These are phyloP conservation scores for Semaprochilodus insignis DNA, from an alignment of 2,797 vertebrate genomes.

Conservation along the genomic window DNA sequence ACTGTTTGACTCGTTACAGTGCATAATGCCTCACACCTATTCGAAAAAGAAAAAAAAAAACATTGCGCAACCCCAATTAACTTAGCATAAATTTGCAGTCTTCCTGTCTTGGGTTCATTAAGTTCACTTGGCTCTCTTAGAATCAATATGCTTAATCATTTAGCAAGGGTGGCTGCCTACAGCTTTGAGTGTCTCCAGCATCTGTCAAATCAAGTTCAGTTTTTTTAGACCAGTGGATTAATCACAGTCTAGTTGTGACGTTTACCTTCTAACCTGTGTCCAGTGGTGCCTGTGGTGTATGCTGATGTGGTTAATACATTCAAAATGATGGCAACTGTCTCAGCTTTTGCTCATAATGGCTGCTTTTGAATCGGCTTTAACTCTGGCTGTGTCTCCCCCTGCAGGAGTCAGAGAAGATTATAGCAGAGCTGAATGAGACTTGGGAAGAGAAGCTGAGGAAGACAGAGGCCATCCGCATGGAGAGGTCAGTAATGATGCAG, in stretches of 20 bases:
- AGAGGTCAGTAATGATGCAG: constrained; percentile 83
- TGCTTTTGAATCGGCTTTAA: background rate
- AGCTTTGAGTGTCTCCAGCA: background rate
- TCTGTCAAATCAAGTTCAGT: background rate
- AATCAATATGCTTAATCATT: background rate
- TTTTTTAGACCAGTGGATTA: background rate
- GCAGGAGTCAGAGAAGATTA: constrained; percentile 99
- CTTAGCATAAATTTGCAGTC: background rate
- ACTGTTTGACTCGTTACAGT: too few species aligned
- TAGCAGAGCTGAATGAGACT: constrained; percentile 98
- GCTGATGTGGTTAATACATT: background rate
- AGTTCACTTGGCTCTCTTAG: background rate
- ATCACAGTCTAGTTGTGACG: background rate
- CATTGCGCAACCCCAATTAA: background rate
- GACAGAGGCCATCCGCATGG: constrained; percentile 98
- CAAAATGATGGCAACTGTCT: background rate
- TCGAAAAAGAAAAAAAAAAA: too few species aligned
- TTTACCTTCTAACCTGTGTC: background rate
- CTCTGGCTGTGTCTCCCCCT: constrained; percentile 33
- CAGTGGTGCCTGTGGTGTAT: background rate
- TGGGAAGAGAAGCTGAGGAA: constrained; percentile 99
- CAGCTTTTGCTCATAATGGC: background rate
- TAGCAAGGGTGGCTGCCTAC: background rate
- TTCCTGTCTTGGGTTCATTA: background rate
- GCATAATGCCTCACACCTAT: too few species aligned